Base-by-base conservation (phyloP, 2,888 invertebrate genomes). In the Syrphus vitripennis region DNA sequence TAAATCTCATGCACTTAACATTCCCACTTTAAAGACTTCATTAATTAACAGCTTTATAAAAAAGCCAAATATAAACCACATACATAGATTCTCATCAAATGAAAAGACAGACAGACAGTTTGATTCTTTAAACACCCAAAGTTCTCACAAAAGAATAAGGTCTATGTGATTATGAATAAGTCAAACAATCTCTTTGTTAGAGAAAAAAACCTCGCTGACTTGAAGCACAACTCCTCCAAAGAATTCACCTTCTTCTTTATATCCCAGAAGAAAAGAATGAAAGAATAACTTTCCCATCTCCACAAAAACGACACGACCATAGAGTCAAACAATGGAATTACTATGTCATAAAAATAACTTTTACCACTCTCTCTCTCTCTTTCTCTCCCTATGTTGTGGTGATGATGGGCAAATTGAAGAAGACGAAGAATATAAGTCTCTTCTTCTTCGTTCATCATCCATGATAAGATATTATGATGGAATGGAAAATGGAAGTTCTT, bases 281-380 rank as follows among this genome's bases (percentile, higher is more conserved):
- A 63, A 63, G 10, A 65, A 42, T 65, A n/a, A 45, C 16, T 19
- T 45, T 45, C 45, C 45, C 19, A 65, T 50, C n/a, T n/a, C 14
- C 48, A 4, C 19, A 24, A 53, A 67, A 67, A 40, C 67, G 75
- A 34, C n/a, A n/a, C 16, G 50, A 21, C n/a, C n/a, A n/a, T n/a
- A n/a, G n/a, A 75, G 19, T n/a, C 74, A 53, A 55, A 80, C 69
- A 69, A 80, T 55, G 37, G 50, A 34, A 53, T 45, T 42, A 69
- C 50, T 74, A 12, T 67, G 48, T 67, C 57, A 72, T 67, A 50
- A 72, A 61, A 69, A 61, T 45, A 31, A 29, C 45, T 65, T 65
- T 65, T 31, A 16, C 14, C 29, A 31, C 31, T 65, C 19, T 59
- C 3, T 29, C 16, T 12, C 24, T 9, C 16, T 12, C 34, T 3